phyloP scores from a whole-genome alignment of 2,888 invertebrate genomes.

The Agelastica alni region DNA sequence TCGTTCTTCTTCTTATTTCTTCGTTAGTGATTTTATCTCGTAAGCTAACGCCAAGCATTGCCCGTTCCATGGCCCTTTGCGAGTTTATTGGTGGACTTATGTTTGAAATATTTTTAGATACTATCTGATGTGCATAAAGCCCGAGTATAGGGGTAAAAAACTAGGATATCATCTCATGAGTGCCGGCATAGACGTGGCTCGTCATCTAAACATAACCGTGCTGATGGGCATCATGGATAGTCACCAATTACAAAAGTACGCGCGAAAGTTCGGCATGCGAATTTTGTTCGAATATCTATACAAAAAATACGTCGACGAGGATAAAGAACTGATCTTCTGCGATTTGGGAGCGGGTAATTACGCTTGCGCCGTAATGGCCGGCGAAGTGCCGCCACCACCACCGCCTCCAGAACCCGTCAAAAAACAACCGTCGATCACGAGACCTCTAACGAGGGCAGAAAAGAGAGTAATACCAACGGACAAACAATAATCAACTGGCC shows the following conservation, averaged over 20 bases:
- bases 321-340: constrained; percentile 56
- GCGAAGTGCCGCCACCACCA: constrained; percentile 42
- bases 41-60: too few species aligned
- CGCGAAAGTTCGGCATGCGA: constrained; percentile 47
- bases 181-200: constrained; percentile 45
- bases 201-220: constrained; percentile 47
- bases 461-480: not conserved
- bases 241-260: constrained; percentile 45
- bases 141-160: constrained; percentile 44
- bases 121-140: constrained; percentile 47
- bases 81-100: too few species aligned
- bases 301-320: constrained; percentile 53
- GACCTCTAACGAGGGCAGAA: not conserved
- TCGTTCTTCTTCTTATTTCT: too few species aligned
- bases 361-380: constrained; percentile 54
- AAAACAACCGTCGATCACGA: not conserved
- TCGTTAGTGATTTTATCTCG: too few species aligned
- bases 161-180: constrained; percentile 38
- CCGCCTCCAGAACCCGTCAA: constrained; percentile 30
- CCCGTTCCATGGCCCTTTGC: too few species aligned
- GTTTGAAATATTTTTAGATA: constrained; percentile 25
- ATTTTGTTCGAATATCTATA: constrained; percentile 54
- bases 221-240: constrained; percentile 49
- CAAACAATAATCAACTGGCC: not conserved
- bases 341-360: constrained; percentile 61